These are phyloP conservation scores for Scaptomyza caliginosa DNA, from an alignment of 2,888 invertebrate genomes.

Conservation along the genomic window DNA sequence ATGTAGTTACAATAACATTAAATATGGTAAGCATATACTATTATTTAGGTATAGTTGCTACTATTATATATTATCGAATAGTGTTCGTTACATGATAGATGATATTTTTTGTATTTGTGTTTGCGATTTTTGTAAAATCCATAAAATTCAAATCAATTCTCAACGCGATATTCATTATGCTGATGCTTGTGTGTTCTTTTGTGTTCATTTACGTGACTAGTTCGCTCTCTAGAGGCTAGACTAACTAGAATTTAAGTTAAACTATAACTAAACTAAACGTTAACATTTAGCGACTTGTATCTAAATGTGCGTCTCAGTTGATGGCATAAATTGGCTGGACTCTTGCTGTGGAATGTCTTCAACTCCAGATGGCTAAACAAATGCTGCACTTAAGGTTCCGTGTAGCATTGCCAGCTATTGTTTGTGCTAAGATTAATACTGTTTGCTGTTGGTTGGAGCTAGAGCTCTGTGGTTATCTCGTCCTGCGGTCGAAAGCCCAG, in stretches of 20 bases:
- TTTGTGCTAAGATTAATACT: conserved; percentile 63
- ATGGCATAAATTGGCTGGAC: conserved; percentile 65
- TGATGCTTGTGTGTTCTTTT: conserved; percentile 1
- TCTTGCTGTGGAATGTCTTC: conserved; percentile 70
- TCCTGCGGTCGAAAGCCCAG: conserved; percentile 94
- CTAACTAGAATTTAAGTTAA: conserved; percentile 42
- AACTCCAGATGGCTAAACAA: conserved; percentile 50
- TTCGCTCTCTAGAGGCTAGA: conserved; percentile 57
- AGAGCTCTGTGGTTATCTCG: conserved; percentile 94
- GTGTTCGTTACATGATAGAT: conserved; percentile 46
- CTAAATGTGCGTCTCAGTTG: conserved; percentile 70
- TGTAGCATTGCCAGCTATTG: conserved; percentile 60
- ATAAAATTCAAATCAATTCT: conserved; percentile 64
- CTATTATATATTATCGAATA: conserved; percentile 51
- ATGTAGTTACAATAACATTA: conserved; percentile 46
- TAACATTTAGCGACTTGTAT: conserved; percentile 62
- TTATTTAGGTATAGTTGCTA: conserved; percentile 24
- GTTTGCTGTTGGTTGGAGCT: conserved; percentile 37
- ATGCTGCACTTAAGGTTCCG: conserved; percentile 40
- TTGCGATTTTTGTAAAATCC: conserved; percentile 76
- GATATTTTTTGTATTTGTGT: conserved; percentile 7
- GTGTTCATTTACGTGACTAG: conserved; percentile 73
- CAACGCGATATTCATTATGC: conserved; percentile 48
- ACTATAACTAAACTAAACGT: conserved; percentile 62
- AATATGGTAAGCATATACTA: conserved; percentile 34